Evolutionary conservation across 1,140 invertebrate species (phyloP).

Genomic region (Trissolcus basalis): DNA sequence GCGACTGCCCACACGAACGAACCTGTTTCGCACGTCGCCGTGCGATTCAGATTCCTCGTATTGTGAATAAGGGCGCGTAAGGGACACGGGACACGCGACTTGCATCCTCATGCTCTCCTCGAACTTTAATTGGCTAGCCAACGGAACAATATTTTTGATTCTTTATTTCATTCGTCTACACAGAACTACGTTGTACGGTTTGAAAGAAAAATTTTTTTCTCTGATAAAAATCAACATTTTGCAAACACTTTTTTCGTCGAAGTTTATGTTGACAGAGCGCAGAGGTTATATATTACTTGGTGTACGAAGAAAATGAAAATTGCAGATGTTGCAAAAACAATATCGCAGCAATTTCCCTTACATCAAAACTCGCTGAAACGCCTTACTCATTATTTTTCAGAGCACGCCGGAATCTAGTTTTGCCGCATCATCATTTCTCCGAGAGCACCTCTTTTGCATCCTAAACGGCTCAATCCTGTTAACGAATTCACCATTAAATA

Average conservation of each 20-base stretch:
- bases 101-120: slow-evolving; percentile 34
- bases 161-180: too few relatives aligned
- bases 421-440: slow-evolving; percentile 41
- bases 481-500: slow-evolving; percentile 53
- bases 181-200: too few relatives aligned
- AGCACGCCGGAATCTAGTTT: slow-evolving; percentile 23
- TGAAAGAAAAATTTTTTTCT: too few relatives aligned
- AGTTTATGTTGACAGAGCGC: too few relatives aligned
- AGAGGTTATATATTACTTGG: too few relatives aligned
- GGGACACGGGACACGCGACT: slow-evolving; percentile 51
- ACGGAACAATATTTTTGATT: too few relatives aligned
- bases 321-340: too few relatives aligned
- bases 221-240: too few relatives aligned
- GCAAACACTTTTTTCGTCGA: too few relatives aligned
- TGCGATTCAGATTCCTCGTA: slow-evolving; percentile 57
- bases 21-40: slow-evolving; percentile 43
- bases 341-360: too few relatives aligned
- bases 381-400: slow-evolving; percentile 30
- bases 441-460: slow-evolving; percentile 25
- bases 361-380: too few relatives aligned
- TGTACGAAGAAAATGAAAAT: too few relatives aligned
- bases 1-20: slow-evolving; percentile 48
- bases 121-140: slow-evolving; percentile 38
- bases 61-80: slow-evolving; percentile 43
- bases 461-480: slow-evolving; percentile 45